A percentile compares a stretch with the other conserved stretches of the same genome.
These are phyloP conservation scores for Passer domesticus DNA, from an alignment of 2,113 vertebrate genomes.

Conservation along the genomic window DNA sequence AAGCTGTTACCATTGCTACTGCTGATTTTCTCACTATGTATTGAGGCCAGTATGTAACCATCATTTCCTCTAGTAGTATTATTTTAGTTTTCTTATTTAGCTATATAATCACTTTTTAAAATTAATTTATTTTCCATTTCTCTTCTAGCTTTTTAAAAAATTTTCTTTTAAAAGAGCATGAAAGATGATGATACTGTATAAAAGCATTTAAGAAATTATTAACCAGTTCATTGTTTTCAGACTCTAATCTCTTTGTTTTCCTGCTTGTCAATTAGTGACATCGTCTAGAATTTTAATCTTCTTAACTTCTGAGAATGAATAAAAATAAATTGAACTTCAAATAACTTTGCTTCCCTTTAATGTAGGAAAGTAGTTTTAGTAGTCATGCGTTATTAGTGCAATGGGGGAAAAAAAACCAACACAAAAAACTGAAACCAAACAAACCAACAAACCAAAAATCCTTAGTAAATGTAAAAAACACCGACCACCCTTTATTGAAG, in stretches of 20 bases:
- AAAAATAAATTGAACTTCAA: not conserved
- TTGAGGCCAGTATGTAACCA: not conserved
- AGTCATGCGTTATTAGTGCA: not conserved
- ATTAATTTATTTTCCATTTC: not conserved
- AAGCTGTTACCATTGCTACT: not conserved
- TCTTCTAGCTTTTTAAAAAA: not conserved
- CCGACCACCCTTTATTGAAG: too few relatives aligned
- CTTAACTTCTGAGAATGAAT: not conserved
- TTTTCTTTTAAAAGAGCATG: not conserved
- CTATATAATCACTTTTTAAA: not conserved
- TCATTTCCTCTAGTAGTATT: not conserved
- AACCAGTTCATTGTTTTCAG: not conserved
- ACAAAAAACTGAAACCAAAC: not conserved
- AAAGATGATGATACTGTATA: not conserved
- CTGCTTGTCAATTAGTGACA: not conserved
- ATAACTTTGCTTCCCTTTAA: not conserved
- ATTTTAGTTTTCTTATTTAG: not conserved
- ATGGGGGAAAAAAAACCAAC: accelerated
- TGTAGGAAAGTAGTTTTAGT: not conserved
- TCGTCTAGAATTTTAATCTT: not conserved
- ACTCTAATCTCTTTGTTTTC: not conserved
- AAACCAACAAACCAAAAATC: not conserved
- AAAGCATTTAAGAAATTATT: not conserved
- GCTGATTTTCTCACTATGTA: not conserved
- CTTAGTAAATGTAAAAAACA: accelerated